Conservation (phyloP, 2,888 invertebrate genomes). For the Aromia moschata region DNA sequence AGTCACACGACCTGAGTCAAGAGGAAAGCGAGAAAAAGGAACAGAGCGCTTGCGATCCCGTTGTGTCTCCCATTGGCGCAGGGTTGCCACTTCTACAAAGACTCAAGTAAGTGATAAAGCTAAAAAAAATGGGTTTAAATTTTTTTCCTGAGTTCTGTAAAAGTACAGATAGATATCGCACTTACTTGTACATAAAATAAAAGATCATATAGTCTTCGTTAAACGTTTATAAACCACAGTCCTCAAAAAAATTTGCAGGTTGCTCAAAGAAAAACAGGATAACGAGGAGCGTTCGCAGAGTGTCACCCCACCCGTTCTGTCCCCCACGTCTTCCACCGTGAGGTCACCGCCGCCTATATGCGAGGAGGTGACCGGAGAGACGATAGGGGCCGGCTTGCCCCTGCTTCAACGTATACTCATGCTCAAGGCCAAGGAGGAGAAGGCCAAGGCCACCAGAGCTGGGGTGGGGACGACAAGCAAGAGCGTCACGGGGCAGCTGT, state of each 20-base stretch:
- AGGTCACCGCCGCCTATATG: slow-evolving; percentile 64
- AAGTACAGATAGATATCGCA: no score
- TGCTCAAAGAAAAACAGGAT: slow-evolving; percentile 85
- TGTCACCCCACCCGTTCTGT: slow-evolving; percentile 65
- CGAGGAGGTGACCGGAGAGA: slow-evolving; percentile 64
- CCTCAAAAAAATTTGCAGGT: no score
- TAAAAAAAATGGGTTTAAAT: no score
- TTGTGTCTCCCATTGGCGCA: slow-evolving; percentile 80
- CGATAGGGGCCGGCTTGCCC: slow-evolving; percentile 76
- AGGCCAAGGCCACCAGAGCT: slow-evolving; percentile 44
- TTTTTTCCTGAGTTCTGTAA: no score
- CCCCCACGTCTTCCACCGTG: slow-evolving; percentile 69
- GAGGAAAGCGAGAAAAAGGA: slow-evolving; percentile 54
- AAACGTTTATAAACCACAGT: no score
- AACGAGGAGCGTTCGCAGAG: slow-evolving; percentile 68
- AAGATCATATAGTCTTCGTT: no score
- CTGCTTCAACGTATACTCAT: slow-evolving; percentile 78
- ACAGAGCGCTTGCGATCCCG: slow-evolving; percentile 57
- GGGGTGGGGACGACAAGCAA: slow-evolving; percentile 40
- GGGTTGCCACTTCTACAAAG: slow-evolving; percentile 83
- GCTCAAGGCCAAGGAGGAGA: slow-evolving; percentile 79
- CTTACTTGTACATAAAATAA: no score
- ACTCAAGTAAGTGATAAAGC: slow-evolving; percentile 66
- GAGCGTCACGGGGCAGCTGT: slow-evolving; percentile 41
- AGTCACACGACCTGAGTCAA: slow-evolving; percentile 75